Percentiles rank a stretch among this genome's conserved stretches.
Evolutionary conservation across 2,797 vertebrate species (phyloP).

Genomic region (Antrozous pallidus): DNA sequence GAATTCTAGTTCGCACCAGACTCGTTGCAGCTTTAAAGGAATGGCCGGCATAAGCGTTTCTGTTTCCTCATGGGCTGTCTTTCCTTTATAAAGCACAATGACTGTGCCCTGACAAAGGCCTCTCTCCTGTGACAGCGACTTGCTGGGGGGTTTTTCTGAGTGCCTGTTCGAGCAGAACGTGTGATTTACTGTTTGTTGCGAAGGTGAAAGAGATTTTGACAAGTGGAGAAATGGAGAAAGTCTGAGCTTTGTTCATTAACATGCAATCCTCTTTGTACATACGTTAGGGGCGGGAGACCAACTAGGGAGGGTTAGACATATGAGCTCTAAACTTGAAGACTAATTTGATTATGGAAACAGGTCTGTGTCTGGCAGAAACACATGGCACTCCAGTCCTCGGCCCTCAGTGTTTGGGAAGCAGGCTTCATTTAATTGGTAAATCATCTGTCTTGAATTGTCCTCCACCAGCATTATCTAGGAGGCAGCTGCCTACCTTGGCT

Average conservation of each 20-base stretch:
- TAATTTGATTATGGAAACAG: constrained; percentile 78
- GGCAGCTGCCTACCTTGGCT: constrained; percentile 75
- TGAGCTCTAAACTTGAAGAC: constrained; percentile 68
- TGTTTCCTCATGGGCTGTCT: background rate
- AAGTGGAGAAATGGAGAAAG: constrained; percentile 75
- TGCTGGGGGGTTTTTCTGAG: constrained; percentile 49
- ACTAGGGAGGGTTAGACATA: constrained; percentile 41
- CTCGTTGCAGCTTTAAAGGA: background rate
- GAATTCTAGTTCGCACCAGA: constrained; percentile 27
- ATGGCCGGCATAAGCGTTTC: constrained; percentile 13
- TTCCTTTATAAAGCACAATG: background rate
- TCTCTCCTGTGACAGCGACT: constrained; percentile 57
- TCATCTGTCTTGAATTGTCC: constrained; percentile 75
- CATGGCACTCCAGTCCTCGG: constrained; percentile 68
- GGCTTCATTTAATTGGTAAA: constrained; percentile 76
- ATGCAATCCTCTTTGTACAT: constrained; percentile 60
- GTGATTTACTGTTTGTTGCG: constrained; percentile 70
- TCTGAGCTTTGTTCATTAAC: constrained; percentile 72
- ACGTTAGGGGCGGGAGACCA: background rate
- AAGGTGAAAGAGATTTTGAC: constrained; percentile 76
- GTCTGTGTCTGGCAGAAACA: constrained; percentile 71
- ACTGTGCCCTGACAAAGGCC: constrained; percentile 46
- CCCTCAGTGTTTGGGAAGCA: constrained; percentile 70
- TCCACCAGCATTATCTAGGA: constrained; percentile 63
- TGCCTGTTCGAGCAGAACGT: constrained; percentile 68